A percentile compares a stretch with the other conserved stretches of the same genome.
Evolutionary conservation across 2,888 invertebrate species (phyloP).

Genomic region (Orchesellides sinensis): DNA sequence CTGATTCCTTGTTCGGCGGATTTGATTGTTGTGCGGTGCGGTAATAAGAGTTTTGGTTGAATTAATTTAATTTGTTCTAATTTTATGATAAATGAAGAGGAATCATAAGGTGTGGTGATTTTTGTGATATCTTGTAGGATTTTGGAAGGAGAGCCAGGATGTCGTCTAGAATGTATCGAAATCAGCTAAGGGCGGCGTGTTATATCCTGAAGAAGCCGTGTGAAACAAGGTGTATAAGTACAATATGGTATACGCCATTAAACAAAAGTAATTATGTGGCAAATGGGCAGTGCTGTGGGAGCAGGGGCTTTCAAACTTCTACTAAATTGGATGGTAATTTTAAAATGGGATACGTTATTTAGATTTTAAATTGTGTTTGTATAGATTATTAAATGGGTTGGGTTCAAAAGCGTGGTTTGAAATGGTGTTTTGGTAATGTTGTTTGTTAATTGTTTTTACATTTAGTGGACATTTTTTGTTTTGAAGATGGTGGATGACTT

Average conservation of each 20-base stretch:
- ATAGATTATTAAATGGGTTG: no score
- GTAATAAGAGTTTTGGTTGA: no score
- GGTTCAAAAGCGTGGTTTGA: not conserved
- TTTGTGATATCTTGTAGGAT: no score
- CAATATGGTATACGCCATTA: not conserved
- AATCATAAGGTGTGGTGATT: no score
- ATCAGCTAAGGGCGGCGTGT: slow-evolving; percentile 8
- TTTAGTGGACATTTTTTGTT: not conserved
- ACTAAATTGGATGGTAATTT: slow-evolving; percentile 12
- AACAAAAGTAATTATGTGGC: no score
- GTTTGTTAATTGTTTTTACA: no score
- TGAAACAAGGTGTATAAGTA: slow-evolving; percentile 7
- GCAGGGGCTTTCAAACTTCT: slow-evolving; percentile 21
- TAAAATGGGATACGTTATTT: not conserved
- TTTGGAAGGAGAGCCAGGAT: no score
- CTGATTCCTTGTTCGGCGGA: no score
- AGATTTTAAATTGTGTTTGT: not conserved
- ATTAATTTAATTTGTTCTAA: no score
- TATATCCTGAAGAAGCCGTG: not conserved
- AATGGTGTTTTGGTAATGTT: not conserved
- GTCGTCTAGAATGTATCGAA: slow-evolving; percentile 30
- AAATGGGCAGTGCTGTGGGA: not conserved
- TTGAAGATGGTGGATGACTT: not conserved
- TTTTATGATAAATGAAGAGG: no score
- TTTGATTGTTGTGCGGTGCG: no score